Evolutionary conservation across 35 echinoderm and acorn worm genomes (phyloP).

Genomic region (Heliocidaris erythrogramma): DNA sequence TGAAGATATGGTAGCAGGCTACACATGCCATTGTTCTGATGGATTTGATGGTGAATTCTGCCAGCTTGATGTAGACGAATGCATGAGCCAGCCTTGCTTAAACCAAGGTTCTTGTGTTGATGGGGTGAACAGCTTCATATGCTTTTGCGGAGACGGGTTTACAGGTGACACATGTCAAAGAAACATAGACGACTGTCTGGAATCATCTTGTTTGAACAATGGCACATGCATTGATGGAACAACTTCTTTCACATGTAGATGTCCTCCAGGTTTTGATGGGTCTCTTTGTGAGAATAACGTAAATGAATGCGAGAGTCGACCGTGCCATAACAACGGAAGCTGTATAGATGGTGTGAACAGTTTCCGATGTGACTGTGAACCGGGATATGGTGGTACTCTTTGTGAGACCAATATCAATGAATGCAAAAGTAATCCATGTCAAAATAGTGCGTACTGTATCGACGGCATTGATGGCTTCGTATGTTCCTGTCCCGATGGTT

Average conservation of each 20-base stretch:
- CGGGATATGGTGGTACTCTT: constrained; percentile 40
- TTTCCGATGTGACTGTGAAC: constrained; percentile 51
- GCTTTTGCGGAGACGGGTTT: constrained; percentile 34
- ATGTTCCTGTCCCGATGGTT: constrained; percentile 55
- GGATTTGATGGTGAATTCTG: constrained; percentile 72
- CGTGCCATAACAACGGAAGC: constrained; percentile 51
- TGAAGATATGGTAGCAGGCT: constrained; percentile 60
- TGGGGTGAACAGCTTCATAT: constrained; percentile 29
- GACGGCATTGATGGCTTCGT: constrained; percentile 53
- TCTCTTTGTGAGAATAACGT: constrained; percentile 40
- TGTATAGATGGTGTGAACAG: constrained; percentile 49
- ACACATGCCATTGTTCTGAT: constrained; percentile 70
- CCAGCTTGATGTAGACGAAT: constrained; percentile 74
- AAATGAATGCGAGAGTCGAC: constrained; percentile 48
- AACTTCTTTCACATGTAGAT: constrained; percentile 51
- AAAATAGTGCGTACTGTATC: constrained; percentile 53
- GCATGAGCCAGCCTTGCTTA: constrained; percentile 68
- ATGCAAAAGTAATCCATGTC: constrained; percentile 60
- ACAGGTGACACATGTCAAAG: constrained; percentile 61
- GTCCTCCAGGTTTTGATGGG: constrained; percentile 43
- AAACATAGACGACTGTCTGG: constrained; percentile 68
- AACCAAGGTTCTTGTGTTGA: constrained; percentile 68
- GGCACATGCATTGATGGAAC: constrained; percentile 66
- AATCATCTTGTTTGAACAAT: constrained; percentile 65
- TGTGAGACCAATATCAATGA: constrained; percentile 62